These are phyloP conservation scores for Pterobdella sp. DNA, from an alignment of 2,888 invertebrate species.

Conservation along the genomic window DNA sequence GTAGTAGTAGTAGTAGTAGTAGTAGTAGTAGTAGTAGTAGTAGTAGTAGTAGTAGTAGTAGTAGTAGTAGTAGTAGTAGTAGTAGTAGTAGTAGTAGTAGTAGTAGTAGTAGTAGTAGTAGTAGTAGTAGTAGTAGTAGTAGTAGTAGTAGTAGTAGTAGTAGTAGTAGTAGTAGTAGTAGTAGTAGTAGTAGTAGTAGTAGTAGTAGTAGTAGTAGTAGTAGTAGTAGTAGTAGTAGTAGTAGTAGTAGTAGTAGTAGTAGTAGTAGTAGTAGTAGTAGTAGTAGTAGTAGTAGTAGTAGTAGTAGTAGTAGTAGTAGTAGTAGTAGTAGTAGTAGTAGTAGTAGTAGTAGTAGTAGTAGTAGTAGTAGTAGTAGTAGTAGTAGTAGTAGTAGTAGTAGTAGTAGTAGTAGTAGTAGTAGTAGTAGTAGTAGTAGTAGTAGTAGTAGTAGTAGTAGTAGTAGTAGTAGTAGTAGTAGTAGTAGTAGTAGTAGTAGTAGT, in stretches of 20 bases:
- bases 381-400: conserved; percentile 11
- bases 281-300: conserved; percentile 23
- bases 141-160: conserved; percentile 28
- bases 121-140: conserved; percentile 28
- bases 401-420: conserved; percentile 29
- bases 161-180: conserved; percentile 28
- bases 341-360: conserved; percentile 24
- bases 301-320: conserved; percentile 28
- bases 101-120: conserved; percentile 27
- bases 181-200: conserved; percentile 25
- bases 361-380: conserved; percentile 31
- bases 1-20: conserved; percentile 28
- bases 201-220: conserved; percentile 24
- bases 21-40: conserved; percentile 28
- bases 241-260: conserved; percentile 28
- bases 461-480: conserved; percentile 30
- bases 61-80: conserved; percentile 27
- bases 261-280: conserved; percentile 27
- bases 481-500: conserved; percentile 25
- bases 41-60: conserved; percentile 26
- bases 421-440: conserved; percentile 30
- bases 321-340: conserved; percentile 27
- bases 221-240: conserved; percentile 28
- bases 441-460: conserved; percentile 20
- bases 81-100: conserved; percentile 24